Evolutionary conservation across 2,888 invertebrate genomes (phyloP), one percentile per base, ranked within the genome.

Genomic region (Eupithecia insigniata): DNA sequence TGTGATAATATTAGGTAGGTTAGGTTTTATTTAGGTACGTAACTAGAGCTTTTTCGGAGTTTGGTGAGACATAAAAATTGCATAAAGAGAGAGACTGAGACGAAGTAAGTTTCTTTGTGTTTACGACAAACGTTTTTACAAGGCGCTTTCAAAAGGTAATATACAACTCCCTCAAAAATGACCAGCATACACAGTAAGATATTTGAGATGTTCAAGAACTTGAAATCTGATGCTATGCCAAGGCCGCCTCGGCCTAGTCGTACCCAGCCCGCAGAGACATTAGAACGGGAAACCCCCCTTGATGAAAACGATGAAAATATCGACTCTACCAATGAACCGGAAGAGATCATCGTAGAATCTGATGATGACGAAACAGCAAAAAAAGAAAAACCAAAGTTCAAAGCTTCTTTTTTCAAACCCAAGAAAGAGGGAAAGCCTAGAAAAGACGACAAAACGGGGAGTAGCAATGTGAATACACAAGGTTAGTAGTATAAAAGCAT

Each of bases 181-280:
- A 80, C 85, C 67, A 78, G 81, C 61, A 74, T 88, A 66, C 83
- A 84, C 71, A 71, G 69, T 65, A 92, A 88, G 82, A 79, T 93
- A 68, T 81, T 90, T 66, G 91, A 93, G 74, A 87, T 90, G 71
- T 90, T 95, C 76, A 88, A 90, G 60, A 90, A 92, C 72, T 77
- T 95, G 46, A 95, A 94, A 76, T 90, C 95, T 1, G 95, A 95
- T 78, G 95, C 95, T 12, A 88, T 92, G 55, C 95, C 95, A 0
- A 90, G 90, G 79, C 87, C 94, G 8, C 95, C 95, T 1, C 87
- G 95, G 58, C 81, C 85, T 10, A 3, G 8, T 22, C 46, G 46
- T 43, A 78, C 78, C 51, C 78, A 80, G 22, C 81, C 79, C n/a
- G 77, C 81, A 30, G 76, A 78, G 43, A 62, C 73, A 22, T 72